phyloP scores from a whole-genome alignment of 2,797 vertebrate genomes.

The Avahi laniger region DNA sequence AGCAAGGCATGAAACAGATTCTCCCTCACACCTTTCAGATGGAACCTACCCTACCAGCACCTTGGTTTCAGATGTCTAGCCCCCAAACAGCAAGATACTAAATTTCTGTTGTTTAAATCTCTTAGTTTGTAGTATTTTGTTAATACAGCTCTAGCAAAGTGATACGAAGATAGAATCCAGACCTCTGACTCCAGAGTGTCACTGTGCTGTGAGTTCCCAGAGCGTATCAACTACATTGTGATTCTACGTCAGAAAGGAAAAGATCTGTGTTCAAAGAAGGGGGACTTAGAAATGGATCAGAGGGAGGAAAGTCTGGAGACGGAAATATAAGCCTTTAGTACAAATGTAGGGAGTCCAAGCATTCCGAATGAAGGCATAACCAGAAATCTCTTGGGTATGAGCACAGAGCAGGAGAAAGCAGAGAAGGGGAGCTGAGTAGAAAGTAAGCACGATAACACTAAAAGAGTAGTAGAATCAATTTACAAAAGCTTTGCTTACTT shows the following conservation, averaged over 20 bases:
- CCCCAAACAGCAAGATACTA: not conserved
- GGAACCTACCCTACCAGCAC: not conserved
- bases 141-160: not conserved
- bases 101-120: not conserved
- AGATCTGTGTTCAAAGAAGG: not conserved
- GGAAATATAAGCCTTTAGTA: not conserved
- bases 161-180: not conserved
- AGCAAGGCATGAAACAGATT: not conserved
- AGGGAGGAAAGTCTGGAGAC: not conserved
- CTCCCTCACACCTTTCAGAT: not conserved
- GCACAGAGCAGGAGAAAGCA: not conserved
- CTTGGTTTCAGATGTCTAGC: not conserved
- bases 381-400: fast-evolving
- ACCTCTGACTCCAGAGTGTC: not conserved
- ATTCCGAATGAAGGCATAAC: not conserved
- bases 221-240: not conserved
- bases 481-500: not conserved
- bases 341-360: not conserved
- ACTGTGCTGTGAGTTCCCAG: not conserved
- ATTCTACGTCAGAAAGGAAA: not conserved
- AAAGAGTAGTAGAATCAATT: not conserved
- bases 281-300: not conserved
- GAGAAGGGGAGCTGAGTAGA: not conserved
- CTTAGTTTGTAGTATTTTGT: not conserved
- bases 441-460: not conserved